Evolutionary conservation across 2,113 vertebrate genomes (phyloP), one percentile per base, ranked within the genome.

Genomic region (rat (Rattus norvegicus)): DNA sequence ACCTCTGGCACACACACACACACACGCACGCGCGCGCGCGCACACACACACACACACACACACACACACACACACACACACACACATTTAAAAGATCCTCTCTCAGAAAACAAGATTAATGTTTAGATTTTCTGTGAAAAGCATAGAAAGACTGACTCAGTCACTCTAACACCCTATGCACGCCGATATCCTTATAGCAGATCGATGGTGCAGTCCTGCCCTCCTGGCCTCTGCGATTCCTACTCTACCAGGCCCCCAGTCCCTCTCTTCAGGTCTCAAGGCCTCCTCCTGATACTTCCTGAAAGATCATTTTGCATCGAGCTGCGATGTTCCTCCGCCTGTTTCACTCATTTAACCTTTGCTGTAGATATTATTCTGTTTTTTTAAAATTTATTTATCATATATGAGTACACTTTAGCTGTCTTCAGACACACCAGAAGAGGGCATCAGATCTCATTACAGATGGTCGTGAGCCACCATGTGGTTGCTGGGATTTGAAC

Each of bases 21-120:
- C 19, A 22, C 5, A 22, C 1, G 3, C 7, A 63, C 61, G 24
- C 5, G 6, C 19, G 1, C 59, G 22, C 19, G 22, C 59, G 7
- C 19, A 22, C 59, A 22, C 5, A 22, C 59, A 61, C 5, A 61
- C 20, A 24, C 61, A 65, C 63, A 65, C 63, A 7, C 59, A 61
- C 19, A 61, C 59, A 22, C 19, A 22, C 59, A 22, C 5, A 22
- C 59, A 61, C 5, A 61, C 20, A 24, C 61, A 65, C 63, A 65
- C 63, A 65, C 63, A 28, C 26, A 65, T 28, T 75, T 11, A 76
- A 76, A 47, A 54, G 30, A 80, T 36, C 30, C 17, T 54, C 28
- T 54, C 30, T 54, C 14, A 56, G 52, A 80, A 56, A 80, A 56
- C 52, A 81, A n/a, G 36, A 52, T 12, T n/a, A 28, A 36, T 56